These are phyloP conservation scores for Pavo muticus DNA, from an alignment of 2,113 vertebrate genomes.

Conservation along the genomic window DNA sequence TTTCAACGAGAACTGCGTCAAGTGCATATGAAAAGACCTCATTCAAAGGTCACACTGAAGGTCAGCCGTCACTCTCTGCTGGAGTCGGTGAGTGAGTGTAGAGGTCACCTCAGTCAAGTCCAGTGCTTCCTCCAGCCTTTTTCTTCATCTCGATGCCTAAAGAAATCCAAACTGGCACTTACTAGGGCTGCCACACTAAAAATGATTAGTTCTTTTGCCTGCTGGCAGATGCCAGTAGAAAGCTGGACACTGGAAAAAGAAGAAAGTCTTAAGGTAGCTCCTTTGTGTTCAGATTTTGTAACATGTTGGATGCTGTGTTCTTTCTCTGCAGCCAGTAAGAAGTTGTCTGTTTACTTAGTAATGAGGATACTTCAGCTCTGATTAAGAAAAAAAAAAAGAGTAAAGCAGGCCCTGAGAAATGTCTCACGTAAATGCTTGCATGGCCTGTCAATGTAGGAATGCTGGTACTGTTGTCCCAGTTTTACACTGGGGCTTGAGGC, in stretches of 20 bases:
- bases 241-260: background rate
- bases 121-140: background rate
- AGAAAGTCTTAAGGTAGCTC: background rate
- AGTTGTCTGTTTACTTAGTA: background rate
- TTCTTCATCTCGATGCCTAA: background rate
- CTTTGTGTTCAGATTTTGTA: background rate
- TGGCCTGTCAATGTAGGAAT: background rate
- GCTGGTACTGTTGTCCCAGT: background rate
- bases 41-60: conserved; percentile 94
- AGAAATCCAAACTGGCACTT: background rate
- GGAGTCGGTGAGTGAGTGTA: conserved; percentile 88
- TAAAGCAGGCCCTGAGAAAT: background rate
- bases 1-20: conserved; percentile 96
- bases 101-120: background rate
- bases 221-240: background rate
- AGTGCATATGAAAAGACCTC: conserved; percentile 93
- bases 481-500: background rate
- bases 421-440: background rate
- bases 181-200: background rate
- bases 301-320: background rate
- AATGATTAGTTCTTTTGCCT: background rate
- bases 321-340: background rate
- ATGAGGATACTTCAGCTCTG: background rate
- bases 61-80: conserved; percentile 90
- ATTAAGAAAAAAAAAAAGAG: background rate